Evolutionary conservation across 2,797 vertebrate species (phyloP), one percentile per base, ranked within the genome.

Genomic region (Tamandua tetradactyla): DNA sequence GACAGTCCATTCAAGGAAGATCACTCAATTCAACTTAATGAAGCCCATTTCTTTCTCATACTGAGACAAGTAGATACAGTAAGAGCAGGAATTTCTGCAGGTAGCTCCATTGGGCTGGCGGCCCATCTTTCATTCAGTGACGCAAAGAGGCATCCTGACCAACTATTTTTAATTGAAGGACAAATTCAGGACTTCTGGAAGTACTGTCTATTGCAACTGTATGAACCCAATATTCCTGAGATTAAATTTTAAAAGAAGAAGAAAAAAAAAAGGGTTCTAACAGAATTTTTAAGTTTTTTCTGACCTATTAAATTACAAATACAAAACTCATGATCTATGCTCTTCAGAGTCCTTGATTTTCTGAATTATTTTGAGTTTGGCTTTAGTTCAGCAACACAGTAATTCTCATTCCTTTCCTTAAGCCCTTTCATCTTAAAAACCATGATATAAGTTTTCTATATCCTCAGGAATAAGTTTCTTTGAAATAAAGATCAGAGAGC

Each of bases 241-340:
- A 75, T 37, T 75, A 75, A 64, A 91, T 32, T 37, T 49, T n/a
- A 76, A 75, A 83, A 37, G 27, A 52, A 35, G 9, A 66, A 3
- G 25, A 32, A n/a, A 87, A 85, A 42, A 61, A 62, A 18, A 7
- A 27, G 30, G 15, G 30, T 87, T 78, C 62, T 66, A 49, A 78
- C 23, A 90, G 23, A 93, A 82, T 87, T 59, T 82, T 90, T 81
- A 92, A 93, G 64, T 87, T 62, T 59, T 82, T 94, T 87, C 76
- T 92, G 17, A 66, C 69, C 84, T 86, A 76, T 89, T 71, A 89
- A 92, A 84, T 75, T 62, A 71, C 23, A 94, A 76, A 32, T 23
- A 81, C 12, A 82, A 94, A 81, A 12, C n/a, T 75, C 37, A 69
- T 25, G 32, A 80, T 37, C 37, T 91, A 52, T 76, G 75, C 30